Base-by-base conservation (phyloP, 2,113 vertebrate species). In the Zosterops pallidus region DNA sequence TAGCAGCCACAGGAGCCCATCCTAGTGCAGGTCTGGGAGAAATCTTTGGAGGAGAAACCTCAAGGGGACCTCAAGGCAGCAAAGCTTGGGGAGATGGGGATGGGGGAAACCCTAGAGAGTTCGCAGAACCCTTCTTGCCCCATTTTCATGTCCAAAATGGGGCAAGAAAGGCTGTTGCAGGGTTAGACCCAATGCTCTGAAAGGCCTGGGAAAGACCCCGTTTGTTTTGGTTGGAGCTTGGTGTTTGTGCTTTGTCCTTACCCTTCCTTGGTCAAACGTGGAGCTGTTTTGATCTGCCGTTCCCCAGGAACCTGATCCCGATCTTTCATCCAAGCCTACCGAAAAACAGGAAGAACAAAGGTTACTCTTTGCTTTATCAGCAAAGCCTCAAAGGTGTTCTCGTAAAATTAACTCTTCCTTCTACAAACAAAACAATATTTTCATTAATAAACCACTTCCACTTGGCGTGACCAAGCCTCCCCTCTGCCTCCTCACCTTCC, bases 261-360 rank as follows among this genome's bases (percentile, higher is more conserved):
- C 99, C 98, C 99, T 98, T 96, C 98, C 98, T 96, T 99, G 99
- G 97, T 98, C 99, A 86, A 99, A 99, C 5, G 99, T 98, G 74
- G 99, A 98, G 95, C 98, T 99, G 97, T 98, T 99, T 98, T 99
- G 99, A 97, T 99, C 99, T 89, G 98, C 97, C 6, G 98, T 83
- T 80, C 97, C 98, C 99, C 99, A 99, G 95, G 99, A 98, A 90
- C 99, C 99, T 19, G 99, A 98, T 94, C 98, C 97, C 3, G 98
- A 98, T 76, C 99, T 98, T 94, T 99, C 99, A 82, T 99, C 99
- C 90, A 99, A 96, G 94, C 98, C 98, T 99, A 90, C 9, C 8
- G 71, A 71, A 94, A 88, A 67, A 94, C 88, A 92, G 96, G 94
- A 91, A 96, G 90, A 83, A 96, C 90, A 91, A 95, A 94, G 91